Evolutionary conservation across 2,113 vertebrate species (phyloP).

Genomic region (Grammomys surdaster): DNA sequence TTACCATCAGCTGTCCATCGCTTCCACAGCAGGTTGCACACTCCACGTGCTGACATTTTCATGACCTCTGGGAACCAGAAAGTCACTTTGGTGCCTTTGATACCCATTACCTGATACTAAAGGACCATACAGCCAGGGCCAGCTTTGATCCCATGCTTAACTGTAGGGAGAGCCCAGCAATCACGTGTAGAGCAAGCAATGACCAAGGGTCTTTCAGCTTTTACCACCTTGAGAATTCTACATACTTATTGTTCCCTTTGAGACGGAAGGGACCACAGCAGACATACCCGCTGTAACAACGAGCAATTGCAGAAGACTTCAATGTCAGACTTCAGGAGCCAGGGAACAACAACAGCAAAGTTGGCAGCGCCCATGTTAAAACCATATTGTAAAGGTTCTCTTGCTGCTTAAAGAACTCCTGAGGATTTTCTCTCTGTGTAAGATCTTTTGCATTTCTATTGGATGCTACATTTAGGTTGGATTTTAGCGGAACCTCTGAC

Average conservation of each 20-base stretch:
- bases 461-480: not conserved
- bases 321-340: not conserved
- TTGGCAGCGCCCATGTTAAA: not conserved
- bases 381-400: not conserved
- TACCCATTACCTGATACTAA: conserved; percentile 94
- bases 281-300: conserved; percentile 87
- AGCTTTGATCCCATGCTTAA: conserved; percentile 97
- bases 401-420: not conserved
- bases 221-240: conserved; percentile 91
- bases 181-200: conserved; percentile 89
- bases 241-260: conserved; percentile 92
- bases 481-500: not conserved
- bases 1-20: conserved; percentile 90
- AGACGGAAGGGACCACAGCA: conserved; percentile 96
- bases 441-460: not conserved
- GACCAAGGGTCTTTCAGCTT: conserved; percentile 87
- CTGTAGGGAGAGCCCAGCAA: conserved; percentile 92
- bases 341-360: not conserved
- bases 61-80: conserved; percentile 91
- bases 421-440: not conserved
- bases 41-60: conserved; percentile 92
- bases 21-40: conserved; percentile 88
- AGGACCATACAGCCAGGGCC: conserved; percentile 95
- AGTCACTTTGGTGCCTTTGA: conserved; percentile 95
- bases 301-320: not conserved